Evolutionary conservation across 2,888 invertebrate genomes (phyloP), one percentile per base, ranked within the genome.

Genomic region (Xylocampa areola): DNA sequence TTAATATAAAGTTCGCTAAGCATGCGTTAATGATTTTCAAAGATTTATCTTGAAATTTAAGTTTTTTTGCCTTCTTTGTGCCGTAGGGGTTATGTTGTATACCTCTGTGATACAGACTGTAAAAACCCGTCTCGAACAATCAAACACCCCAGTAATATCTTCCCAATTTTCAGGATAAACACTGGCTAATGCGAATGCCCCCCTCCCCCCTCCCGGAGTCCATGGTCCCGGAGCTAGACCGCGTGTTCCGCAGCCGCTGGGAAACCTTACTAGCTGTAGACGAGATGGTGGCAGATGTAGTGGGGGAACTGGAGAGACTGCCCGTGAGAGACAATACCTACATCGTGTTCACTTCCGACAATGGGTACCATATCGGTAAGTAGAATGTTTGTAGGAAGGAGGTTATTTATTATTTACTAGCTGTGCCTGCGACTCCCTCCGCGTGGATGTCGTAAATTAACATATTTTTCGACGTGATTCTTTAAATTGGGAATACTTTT

Each of bases 331-430:
- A 97, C 0, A 95, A 97, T 70, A 98, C 98, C 0, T 98, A 96
- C 76, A 82, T 98, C 0, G 95, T 98, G 44, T 97, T 96, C 77
- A 97, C 98, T 0, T 98, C 98, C 0, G 98, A 98, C 82, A 98
- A 98, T 89, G 98, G 98, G 16, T 98, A 96, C 87, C 98, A 98
- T 89, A 93, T 98, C 72, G 97, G 97, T 97, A 84, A 87, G 88
- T 33, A 2, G 33, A 4, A 6, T 10, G 4, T 11, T 13, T 13
- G 3, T 2, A 2, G 11, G 30, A 13, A 29, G 4, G 10, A 2
- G 29, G 2, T 1, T 32, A 32, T 14, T 32, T 5, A 21, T 21
- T 4, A 5, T 21, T 5, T 21, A 2, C 21, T 21, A 21, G 21
- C 21, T 21, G 3, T 21, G 21, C n/a, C n/a, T n/a, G n/a, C n/a